These are phyloP conservation scores for Larimichthys polyactis DNA, from an alignment of 2,113 vertebrate genomes.

Conservation along the genomic window DNA sequence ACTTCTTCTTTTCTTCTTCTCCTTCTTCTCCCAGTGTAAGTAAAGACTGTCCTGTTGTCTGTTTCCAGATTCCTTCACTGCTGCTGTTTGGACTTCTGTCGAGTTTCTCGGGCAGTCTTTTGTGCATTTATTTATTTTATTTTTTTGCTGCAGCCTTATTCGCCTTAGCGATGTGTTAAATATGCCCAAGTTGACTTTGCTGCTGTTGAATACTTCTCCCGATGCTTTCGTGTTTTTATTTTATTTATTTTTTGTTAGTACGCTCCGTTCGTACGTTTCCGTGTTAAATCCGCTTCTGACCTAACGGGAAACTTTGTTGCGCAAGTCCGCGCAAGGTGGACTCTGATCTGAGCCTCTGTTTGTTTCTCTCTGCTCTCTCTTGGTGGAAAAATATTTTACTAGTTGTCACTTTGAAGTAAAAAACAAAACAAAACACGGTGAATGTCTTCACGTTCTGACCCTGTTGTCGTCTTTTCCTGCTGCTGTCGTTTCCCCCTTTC, in stretches of 20 bases:
- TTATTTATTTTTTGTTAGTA: rapidly evolving
- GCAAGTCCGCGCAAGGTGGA: conserved; percentile 71
- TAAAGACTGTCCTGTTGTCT: not conserved
- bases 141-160: not conserved
- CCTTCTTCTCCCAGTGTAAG: conserved; percentile 45
- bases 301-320: conserved; percentile 72
- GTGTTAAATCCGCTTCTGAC: not conserved
- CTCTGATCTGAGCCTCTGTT: not conserved
- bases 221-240: not conserved
- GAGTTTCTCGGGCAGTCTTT: conserved; percentile 28
- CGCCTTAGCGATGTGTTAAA: not conserved
- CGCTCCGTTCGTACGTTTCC: not conserved
- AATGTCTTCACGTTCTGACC: not conserved
- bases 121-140: not conserved
- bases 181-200: conserved; percentile 36
- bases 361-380: not conserved
- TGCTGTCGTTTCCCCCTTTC: not conserved
- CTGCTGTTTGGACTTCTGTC: conserved; percentile 32
- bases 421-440: not conserved
- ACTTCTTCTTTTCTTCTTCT: conserved; percentile 25
- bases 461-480: not conserved
- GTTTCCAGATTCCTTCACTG: not conserved
- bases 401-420: not conserved
- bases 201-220: rapidly evolving
- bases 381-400: not conserved